Base-by-base conservation (phyloP, 2,888 invertebrate genomes). In the Allophyes oxyacanthae region DNA sequence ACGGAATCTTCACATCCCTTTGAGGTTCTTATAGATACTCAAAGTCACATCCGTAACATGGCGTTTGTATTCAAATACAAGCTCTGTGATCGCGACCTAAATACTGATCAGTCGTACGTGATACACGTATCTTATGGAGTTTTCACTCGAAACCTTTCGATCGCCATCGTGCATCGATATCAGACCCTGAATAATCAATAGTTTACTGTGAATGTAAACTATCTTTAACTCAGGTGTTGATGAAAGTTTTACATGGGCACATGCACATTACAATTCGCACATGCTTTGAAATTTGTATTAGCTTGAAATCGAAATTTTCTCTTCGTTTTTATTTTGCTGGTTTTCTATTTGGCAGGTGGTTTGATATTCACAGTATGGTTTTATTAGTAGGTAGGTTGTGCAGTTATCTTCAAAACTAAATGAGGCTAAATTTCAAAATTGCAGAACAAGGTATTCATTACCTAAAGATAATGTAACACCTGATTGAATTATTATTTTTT, bases 31-130 rank as follows among this genome's bases (percentile, higher is more conserved):
- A n/a, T n/a, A n/a, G n/a, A n/a, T n/a, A n/a, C n/a, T n/a, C n/a
- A n/a, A n/a, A n/a, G n/a, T n/a, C n/a, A n/a, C n/a, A 84, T 87
- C 85, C 88, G 85, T 83, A 83, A 85, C 75, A 71, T 60, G 58
- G 57, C 67, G 64, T 77, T 80, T 78, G 81, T 88, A 89, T 89
- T 88, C 88, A 74, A 79, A 69, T 70, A 74, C 77, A 75, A 64
- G 60, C 66, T 70, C 54, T 51, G 61, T 66, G 77, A 72, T 77
- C 82, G 86, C 83, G 83, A 70, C 88, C 83, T 79, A 88, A 89
- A 90, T 91, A 89, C 81, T 86, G 86, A 90, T 87, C 81, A 84
- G 76, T 67, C 63, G 65, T 57, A 88, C 88, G 91, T 91, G 89
- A 87, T 82, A 78, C 72, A 77, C 74, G 76, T 74, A 77, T 78